A percentile compares a stretch with the other conserved stretches of the same genome.
Conservation (phyloP, 2,797 vertebrate genomes). For the Nothura maculosa region DNA sequence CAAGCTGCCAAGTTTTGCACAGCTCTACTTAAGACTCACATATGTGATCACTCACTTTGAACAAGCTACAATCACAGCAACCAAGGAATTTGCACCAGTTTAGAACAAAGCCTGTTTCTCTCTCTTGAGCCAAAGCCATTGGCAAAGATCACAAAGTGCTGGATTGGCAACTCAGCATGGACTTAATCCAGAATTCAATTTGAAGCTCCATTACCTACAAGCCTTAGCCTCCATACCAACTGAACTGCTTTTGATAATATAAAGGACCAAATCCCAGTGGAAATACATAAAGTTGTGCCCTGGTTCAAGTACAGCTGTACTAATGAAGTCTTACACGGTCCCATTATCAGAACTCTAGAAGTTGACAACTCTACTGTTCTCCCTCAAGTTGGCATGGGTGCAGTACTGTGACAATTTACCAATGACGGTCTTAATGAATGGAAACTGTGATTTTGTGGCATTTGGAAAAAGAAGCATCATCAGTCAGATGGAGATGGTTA, state of each 20-base stretch:
- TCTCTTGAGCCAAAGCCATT: slow-evolving; percentile 64
- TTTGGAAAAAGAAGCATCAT: slow-evolving; percentile 53
- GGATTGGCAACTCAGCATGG: slow-evolving; percentile 70
- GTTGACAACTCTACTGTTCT: slow-evolving; percentile 7
- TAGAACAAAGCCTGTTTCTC: slow-evolving; percentile 72
- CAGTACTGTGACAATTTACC: slow-evolving; percentile 16
- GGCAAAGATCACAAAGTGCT: slow-evolving; percentile 60
- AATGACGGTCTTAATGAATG: slow-evolving; percentile 38
- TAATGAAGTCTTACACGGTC: slow-evolving; percentile 28
- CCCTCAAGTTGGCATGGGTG: slow-evolving; percentile 51
- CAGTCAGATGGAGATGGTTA: slow-evolving; percentile 43
- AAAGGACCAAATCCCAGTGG: slow-evolving; percentile 50
- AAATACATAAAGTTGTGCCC: slow-evolving; percentile 49
- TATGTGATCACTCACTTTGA: slow-evolving; percentile 72
- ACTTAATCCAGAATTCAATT: slow-evolving; percentile 81
- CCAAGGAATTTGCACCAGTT: slow-evolving; percentile 79
- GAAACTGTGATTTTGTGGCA: slow-evolving; percentile 32
- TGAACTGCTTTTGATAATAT: slow-evolving; percentile 73
- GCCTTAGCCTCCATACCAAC: slow-evolving; percentile 67
- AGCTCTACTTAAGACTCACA: slow-evolving; percentile 69
- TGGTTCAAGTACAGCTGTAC: slow-evolving; percentile 42
- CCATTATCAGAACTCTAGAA: slow-evolving; percentile 31
- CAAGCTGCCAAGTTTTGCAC: slow-evolving; percentile 75
- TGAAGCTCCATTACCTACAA: slow-evolving; percentile 81
- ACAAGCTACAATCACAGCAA: slow-evolving; percentile 70